Evolutionary conservation across 1,140 invertebrate species (phyloP).

Genomic region (Yoshiicerus persimilis): DNA sequence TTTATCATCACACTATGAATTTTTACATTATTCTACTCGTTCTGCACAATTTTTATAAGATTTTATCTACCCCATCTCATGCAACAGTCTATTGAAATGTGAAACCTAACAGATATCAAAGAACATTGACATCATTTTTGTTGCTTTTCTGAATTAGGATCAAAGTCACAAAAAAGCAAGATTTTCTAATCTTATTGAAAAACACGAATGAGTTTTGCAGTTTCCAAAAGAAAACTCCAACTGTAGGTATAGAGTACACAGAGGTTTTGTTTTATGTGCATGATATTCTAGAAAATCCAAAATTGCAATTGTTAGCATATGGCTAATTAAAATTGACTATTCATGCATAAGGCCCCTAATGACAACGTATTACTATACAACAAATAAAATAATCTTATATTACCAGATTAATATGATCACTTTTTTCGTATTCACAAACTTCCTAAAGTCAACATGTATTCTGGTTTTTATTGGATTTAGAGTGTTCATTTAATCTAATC

Average conservation of each 20-base stretch:
- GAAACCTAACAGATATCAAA: neutral
- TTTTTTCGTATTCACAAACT: too few relatives aligned
- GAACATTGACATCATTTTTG: constrained; percentile 12
- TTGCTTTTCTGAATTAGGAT: neutral
- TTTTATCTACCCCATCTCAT: neutral
- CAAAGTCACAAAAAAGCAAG: neutral
- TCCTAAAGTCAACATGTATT: too few relatives aligned
- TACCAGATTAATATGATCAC: too few relatives aligned
- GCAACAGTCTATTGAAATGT: neutral
- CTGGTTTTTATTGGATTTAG: neutral
- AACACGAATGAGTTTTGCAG: neutral
- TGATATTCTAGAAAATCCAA: neutral
- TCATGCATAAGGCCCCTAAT: too few relatives aligned
- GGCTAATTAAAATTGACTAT: too few relatives aligned
- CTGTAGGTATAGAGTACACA: too few relatives aligned
- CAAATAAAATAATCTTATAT: too few relatives aligned
- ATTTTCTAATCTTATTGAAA: neutral
- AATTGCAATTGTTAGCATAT: neutral
- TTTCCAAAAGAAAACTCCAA: too few relatives aligned
- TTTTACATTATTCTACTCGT: neutral
- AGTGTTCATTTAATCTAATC: neutral
- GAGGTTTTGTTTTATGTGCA: too few relatives aligned
- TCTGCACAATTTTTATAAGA: too few relatives aligned
- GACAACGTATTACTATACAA: too few relatives aligned
- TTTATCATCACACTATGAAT: neutral